Percentiles rank a stretch among this genome's conserved stretches.
These are phyloP conservation scores for Leptosomus discolor DNA, from an alignment of 2,113 vertebrate genomes.

Conservation along the genomic window DNA sequence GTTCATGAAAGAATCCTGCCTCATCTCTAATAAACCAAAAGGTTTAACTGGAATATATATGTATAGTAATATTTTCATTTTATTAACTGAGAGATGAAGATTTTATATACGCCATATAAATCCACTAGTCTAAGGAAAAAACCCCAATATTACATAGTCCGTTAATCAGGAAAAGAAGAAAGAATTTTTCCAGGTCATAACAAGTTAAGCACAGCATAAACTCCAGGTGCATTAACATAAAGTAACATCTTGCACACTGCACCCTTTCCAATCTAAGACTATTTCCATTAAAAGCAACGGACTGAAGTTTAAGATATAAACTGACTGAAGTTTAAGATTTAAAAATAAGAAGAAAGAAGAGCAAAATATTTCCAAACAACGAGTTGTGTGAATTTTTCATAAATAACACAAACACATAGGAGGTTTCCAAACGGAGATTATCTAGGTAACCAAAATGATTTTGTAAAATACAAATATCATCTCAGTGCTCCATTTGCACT, in stretches of 20 bases:
- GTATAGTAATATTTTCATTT: neutral
- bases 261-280: neutral
- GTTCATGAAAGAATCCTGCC: neutral
- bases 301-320: neutral
- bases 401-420: neutral
- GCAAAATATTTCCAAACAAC: neutral
- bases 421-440: neutral
- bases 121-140: neutral
- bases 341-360: neutral
- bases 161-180: neutral
- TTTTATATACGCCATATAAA: neutral
- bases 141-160: neutral
- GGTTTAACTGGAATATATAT: neutral
- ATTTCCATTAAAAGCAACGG: neutral
- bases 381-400: neutral
- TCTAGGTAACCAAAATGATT: neutral
- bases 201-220: neutral
- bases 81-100: neutral
- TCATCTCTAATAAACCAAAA: slow-evolving; percentile 24
- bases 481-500: neutral
- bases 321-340: neutral
- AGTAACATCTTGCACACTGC: neutral
- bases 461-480: neutral
- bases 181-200: neutral
- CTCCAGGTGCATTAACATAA: neutral